Base-by-base conservation (phyloP, 2,797 vertebrate genomes). In the Periophthalmus magnuspinnatus region DNA sequence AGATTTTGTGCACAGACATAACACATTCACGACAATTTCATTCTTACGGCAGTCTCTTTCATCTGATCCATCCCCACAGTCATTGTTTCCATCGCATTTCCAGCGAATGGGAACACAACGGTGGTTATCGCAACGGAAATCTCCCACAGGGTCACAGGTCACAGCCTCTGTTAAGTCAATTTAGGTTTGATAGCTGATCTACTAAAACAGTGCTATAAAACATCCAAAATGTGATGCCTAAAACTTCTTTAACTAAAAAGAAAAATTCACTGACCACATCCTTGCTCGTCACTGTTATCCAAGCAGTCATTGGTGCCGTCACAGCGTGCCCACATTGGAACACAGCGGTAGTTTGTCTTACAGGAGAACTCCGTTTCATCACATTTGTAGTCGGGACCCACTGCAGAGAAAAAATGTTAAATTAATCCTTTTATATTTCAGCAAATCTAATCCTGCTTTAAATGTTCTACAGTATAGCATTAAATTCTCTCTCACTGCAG, bases 41-140 rank as follows among this genome's bases (percentile, higher is more conserved):
- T 14, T 84, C 90, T 75, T 64, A 93, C 92, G 78, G 67, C 91
- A 92, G 84, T 92, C 72, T 70, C 76, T 89, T 77, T 93, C 92
- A 33, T 92, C 92, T 2, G 92, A 93, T 56, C 86, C 81, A 21
- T 93, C 91, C 0, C 91, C 91, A 17, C 92, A 92, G 85, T 93
- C 86, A 0, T 92, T 45, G 64, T 8, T 60, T 58, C 91, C 90
- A 3, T 93, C 90, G 22, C 90, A 93, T 70, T 79, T 79, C 92
- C 91, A 92, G 71, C 89, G 89, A 41, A 92, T 82, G 14, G 91
- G 90, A 48, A 93, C 76, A 36, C 92, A 93, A 75, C 73, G 89
- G 74, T 93, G 89, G 80, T 93, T 92, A 68, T 92, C 90, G 66
- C 92, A 93, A 50, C 90, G 84, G 76, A 93, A 93, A 82, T 92